Evolutionary conservation across 1,140 invertebrate species (phyloP).

Genomic region (Pomacea maculata): DNA sequence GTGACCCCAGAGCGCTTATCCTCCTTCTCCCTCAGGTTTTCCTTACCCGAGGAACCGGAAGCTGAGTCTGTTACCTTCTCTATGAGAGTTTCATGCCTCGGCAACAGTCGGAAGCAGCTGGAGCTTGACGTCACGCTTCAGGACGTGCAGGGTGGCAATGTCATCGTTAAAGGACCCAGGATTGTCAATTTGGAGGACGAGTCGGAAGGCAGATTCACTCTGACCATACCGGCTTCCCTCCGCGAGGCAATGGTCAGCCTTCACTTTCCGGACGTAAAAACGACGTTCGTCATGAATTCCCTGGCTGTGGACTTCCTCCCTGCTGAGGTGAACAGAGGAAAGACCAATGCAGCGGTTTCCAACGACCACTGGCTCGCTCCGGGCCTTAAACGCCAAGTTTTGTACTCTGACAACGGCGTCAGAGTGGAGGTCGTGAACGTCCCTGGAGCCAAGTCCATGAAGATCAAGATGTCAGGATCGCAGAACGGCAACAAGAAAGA

Average conservation of each 20-base stretch:
- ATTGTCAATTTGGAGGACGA: background rate
- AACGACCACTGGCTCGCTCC: background rate
- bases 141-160: background rate
- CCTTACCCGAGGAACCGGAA: background rate
- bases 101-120: background rate
- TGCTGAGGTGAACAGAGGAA: background rate
- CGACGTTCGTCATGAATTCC: background rate
- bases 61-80: background rate
- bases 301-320: background rate
- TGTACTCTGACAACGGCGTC: background rate
- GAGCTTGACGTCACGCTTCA: background rate
- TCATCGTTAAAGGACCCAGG: background rate
- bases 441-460: conserved; percentile 6
- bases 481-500: background rate
- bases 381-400: background rate
- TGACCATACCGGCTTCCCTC: background rate
- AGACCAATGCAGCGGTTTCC: background rate
- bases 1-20: background rate
- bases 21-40: conserved; percentile 2
- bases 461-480: background rate
- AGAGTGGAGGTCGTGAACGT: conserved; percentile 4
- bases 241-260: background rate
- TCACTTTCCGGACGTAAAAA: background rate
- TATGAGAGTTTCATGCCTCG: background rate
- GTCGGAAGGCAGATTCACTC: background rate